Conservation (phyloP, 2,888 invertebrate genomes). For the Scaptomyza parva region DNA sequence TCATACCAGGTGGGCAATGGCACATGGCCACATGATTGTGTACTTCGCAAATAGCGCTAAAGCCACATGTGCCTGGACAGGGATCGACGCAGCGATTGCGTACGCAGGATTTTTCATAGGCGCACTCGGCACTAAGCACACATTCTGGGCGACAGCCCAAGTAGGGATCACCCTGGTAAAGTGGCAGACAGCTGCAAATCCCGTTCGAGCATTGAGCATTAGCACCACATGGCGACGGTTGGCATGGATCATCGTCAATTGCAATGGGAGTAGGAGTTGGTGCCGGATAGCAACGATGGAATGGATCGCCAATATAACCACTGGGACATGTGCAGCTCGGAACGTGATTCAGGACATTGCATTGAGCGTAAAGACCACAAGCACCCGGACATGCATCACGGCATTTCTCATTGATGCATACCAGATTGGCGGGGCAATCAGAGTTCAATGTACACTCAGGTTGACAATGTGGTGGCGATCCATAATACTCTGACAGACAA, state of each 20-base stretch:
- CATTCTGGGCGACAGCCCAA: constrained; percentile 91
- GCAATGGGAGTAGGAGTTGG: constrained; percentile 27
- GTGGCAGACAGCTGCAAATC: constrained; percentile 89
- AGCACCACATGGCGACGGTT: constrained; percentile 89
- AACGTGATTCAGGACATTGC: constrained; percentile 89
- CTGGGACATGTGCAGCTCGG: constrained; percentile 89
- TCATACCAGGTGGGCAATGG: constrained; percentile 86
- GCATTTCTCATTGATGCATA: constrained; percentile 90
- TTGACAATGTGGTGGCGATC: constrained; percentile 89
- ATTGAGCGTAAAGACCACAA: constrained; percentile 90
- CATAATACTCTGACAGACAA: constrained; percentile 87
- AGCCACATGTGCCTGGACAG: constrained; percentile 89
- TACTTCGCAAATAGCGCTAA: constrained; percentile 90
- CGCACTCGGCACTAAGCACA: constrained; percentile 89
- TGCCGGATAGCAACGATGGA: constrained; percentile 87
- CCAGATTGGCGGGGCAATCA: constrained; percentile 88
- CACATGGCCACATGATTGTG: constrained; percentile 90
- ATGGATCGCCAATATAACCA: constrained; percentile 89
- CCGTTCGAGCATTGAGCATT: constrained; percentile 88
- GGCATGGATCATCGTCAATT: constrained; percentile 86
- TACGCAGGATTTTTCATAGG: constrained; percentile 88
- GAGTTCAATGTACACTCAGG: constrained; percentile 90
- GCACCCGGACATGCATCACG: constrained; percentile 90
- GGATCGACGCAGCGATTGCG: constrained; percentile 91
- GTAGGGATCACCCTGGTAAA: constrained; percentile 88